Conservation (phyloP, 2,113 vertebrate genomes). For the Columbina picui region DNA sequence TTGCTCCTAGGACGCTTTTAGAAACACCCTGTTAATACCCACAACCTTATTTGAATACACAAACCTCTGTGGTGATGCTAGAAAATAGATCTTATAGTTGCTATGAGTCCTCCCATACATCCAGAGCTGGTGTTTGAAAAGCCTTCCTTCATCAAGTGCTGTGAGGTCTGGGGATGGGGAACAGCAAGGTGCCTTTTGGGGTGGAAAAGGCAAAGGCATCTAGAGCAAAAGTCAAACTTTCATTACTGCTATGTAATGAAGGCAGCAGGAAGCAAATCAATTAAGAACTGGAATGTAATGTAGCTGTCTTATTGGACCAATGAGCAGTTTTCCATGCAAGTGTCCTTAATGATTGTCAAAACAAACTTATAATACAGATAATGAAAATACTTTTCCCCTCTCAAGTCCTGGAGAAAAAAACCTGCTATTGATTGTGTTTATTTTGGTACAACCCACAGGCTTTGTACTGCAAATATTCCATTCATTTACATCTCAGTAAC, state of each 20-base stretch:
- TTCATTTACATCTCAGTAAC: slow-evolving; percentile 22
- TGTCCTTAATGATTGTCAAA: slow-evolving; percentile 54
- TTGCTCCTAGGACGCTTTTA: neutral
- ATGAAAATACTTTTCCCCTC: slow-evolving; percentile 41
- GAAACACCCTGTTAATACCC: neutral
- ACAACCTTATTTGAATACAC: neutral
- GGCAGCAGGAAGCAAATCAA: slow-evolving; percentile 57
- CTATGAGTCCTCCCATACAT: neutral
- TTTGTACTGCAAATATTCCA: slow-evolving; percentile 13
- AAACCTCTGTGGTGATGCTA: neutral
- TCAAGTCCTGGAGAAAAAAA: slow-evolving; percentile 26
- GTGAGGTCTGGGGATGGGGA: neutral
- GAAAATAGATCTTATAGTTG: neutral
- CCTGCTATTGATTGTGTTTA: slow-evolving; percentile 17
- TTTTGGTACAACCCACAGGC: neutral
- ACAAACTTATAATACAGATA: slow-evolving; percentile 57
- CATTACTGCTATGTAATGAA: slow-evolving; percentile 50
- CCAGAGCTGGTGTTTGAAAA: neutral
- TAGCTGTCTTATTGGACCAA: slow-evolving; percentile 38
- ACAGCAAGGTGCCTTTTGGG: neutral
- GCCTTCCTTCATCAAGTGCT: neutral
- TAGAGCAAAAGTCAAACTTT: slow-evolving; percentile 43
- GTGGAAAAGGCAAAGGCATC: slow-evolving; percentile 16
- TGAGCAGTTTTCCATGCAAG: slow-evolving; percentile 31
- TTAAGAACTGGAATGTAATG: slow-evolving; percentile 42